These are phyloP conservation scores for Scarus forsteni DNA, from an alignment of 2,797 vertebrate species.

Conservation along the genomic window DNA sequence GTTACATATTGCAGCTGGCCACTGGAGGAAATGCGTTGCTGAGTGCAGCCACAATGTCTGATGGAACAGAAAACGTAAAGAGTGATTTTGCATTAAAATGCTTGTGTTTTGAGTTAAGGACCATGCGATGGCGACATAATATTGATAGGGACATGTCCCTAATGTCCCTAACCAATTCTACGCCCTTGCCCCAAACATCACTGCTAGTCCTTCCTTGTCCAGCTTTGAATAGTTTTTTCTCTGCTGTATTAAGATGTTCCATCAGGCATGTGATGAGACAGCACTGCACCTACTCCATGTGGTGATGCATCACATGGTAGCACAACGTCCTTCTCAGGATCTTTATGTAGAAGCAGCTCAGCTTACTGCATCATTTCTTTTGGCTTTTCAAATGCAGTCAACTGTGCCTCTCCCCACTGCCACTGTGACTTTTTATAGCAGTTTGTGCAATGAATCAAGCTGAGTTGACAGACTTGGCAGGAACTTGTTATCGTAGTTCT, in stretches of 20 bases:
- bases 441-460: conserved; percentile 10
- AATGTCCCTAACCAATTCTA: too few species aligned
- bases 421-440: conserved; percentile 25
- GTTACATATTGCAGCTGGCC: too few species aligned
- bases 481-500: not conserved
- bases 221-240: conserved; percentile 47
- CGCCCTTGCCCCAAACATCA: conserved; percentile 5
- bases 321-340: conserved; percentile 19
- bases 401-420: conserved; percentile 10
- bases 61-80: too few species aligned
- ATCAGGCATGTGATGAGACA: conserved; percentile 39
- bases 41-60: too few species aligned
- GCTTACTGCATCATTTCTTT: conserved; percentile 31
- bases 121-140: too few species aligned
- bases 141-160: too few species aligned
- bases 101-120: too few species aligned
- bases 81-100: too few species aligned
- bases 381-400: conserved; percentile 7
- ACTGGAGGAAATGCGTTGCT: too few species aligned
- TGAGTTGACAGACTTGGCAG: not conserved
- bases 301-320: too few species aligned
- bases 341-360: conserved; percentile 20
- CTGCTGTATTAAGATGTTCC: conserved; percentile 6
- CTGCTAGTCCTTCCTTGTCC: conserved; percentile 36
- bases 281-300: too few species aligned